Evolutionary conservation across 2,797 vertebrate species (phyloP).

Genomic region (Gastrophryne carolinensis): DNA sequence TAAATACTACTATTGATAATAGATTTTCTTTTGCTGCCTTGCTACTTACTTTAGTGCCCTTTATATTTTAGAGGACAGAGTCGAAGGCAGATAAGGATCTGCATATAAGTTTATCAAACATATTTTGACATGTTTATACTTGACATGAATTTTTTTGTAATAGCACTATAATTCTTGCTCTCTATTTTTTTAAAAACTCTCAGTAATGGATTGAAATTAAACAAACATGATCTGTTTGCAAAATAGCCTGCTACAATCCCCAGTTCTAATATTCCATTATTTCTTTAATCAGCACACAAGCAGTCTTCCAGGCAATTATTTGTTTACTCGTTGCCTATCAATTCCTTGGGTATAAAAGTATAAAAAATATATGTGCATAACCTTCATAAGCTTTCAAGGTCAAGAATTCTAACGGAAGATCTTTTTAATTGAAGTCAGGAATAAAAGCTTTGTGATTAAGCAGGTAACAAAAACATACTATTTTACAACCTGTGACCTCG

Average conservation of each 20-base stretch:
- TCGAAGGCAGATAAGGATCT: too few relatives aligned
- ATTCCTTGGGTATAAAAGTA: background rate
- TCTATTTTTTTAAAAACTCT: background rate
- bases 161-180: background rate
- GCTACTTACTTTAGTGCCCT: too few relatives aligned
- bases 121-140: too few relatives aligned
- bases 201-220: background rate
- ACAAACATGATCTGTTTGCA: background rate
- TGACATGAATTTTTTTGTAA: too few relatives aligned
- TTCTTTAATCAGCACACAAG: background rate
- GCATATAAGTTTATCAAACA: too few relatives aligned
- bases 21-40: too few relatives aligned
- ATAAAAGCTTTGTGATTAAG: background rate
- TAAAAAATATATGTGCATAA: background rate
- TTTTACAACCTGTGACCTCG: background rate
- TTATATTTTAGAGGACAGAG: too few relatives aligned
- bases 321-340: background rate
- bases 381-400: background rate
- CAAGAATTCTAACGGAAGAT: background rate
- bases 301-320: background rate
- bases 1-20: too few relatives aligned
- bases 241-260: background rate
- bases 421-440: background rate
- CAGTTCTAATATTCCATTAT: background rate
- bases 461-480: background rate